Conservation (phyloP, 2,888 invertebrate species). For the Nemoura dubitans region DNA sequence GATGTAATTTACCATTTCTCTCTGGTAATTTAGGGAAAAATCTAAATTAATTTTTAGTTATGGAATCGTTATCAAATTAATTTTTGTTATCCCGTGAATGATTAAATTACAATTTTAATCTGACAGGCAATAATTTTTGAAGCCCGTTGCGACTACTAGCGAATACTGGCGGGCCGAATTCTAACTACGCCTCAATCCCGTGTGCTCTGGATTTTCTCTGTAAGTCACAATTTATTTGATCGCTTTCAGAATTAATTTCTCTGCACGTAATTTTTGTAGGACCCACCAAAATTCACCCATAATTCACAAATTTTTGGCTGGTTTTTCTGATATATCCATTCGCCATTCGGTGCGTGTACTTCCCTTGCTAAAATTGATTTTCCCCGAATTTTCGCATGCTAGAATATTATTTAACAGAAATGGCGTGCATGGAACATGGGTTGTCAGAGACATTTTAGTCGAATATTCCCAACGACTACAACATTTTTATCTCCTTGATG, state of each 20-base stretch:
- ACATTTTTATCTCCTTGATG: constrained; percentile 44
- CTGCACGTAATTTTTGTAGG: constrained; percentile 57
- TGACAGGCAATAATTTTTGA: constrained; percentile 7
- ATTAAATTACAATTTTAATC: background rate
- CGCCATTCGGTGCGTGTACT: background rate
- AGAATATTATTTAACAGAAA: constrained; percentile 29
- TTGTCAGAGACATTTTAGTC: constrained; percentile 25
- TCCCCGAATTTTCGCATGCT: constrained; percentile 22
- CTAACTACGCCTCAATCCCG: background rate
- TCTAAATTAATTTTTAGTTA: background rate
- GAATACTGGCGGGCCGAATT: background rate
- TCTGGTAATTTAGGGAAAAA: background rate
- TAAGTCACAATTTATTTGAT: constrained; percentile 45
- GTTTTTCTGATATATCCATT: constrained; percentile 56
- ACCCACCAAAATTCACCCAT: constrained; percentile 54
- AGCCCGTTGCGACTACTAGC: background rate
- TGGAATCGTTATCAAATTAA: background rate
- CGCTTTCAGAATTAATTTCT: constrained; percentile 56
- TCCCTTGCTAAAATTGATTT: background rate
- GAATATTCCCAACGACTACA: background rate
- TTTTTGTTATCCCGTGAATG: background rate
- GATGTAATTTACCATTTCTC: background rate
- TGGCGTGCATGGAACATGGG: constrained; percentile 44
- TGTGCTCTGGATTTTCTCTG: constrained; percentile 18
- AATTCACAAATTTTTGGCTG: constrained; percentile 60